Conservation (phyloP, 2,797 vertebrate species). For the Acridotheres tristis region DNA sequence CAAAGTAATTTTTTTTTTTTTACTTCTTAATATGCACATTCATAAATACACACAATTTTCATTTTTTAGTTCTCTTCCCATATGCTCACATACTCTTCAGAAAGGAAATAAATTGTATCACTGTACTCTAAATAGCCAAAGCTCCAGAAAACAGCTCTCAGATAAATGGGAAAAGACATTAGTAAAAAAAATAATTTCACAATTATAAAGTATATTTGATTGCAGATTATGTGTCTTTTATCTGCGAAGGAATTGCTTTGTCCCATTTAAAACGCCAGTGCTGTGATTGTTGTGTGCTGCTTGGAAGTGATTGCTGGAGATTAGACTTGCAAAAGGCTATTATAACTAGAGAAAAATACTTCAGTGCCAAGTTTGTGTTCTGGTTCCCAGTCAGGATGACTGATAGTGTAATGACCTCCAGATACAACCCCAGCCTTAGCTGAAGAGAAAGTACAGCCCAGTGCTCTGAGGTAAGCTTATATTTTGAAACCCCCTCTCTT, state of each 20-base stretch:
- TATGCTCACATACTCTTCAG: background rate
- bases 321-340: background rate
- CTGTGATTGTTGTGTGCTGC: background rate
- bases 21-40: background rate
- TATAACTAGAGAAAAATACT: background rate
- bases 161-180: background rate
- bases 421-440: background rate
- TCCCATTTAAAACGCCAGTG: background rate
- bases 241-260: background rate
- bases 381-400: background rate
- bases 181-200: background rate
- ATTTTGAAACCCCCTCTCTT: background rate
- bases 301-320: background rate
- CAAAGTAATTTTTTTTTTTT: background rate
- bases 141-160: background rate
- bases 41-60: background rate
- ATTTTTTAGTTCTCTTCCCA: background rate
- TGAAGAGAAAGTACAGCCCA: background rate
- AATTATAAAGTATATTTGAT: background rate
- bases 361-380: background rate
- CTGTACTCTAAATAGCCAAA: background rate
- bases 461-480: background rate
- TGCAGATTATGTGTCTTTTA: background rate
- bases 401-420: background rate
- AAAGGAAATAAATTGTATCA: background rate